Conservation (phyloP, 53 echinoderm and acorn worm genomes). For the Apostichopus leukothele region DNA sequence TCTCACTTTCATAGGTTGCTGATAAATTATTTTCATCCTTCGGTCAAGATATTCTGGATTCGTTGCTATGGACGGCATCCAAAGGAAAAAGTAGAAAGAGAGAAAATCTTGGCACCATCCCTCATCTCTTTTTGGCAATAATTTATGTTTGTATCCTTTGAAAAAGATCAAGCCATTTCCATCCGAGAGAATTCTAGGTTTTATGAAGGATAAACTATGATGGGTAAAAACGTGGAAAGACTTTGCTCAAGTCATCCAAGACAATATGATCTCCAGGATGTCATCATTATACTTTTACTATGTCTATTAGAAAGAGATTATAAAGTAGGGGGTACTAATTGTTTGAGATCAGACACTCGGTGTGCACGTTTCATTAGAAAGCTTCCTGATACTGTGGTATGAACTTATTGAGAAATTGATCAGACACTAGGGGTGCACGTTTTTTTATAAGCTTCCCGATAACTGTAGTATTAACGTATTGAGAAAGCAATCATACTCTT, state of each 20-base stretch:
- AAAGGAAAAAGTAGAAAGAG: conserved; percentile 75
- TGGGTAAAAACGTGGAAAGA: neutral
- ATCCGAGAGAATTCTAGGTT: neutral
- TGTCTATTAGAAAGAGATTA: neutral
- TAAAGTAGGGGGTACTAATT: no score
- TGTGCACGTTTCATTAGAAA: no score
- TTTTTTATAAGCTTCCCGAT: no score
- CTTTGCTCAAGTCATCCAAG: no score
- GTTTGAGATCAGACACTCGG: no score
- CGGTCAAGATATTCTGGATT: conserved; percentile 98
- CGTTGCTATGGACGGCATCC: conserved; percentile 97
- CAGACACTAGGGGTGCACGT: no score
- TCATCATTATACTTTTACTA: neutral
- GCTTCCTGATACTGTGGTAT: no score
- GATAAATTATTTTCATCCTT: conserved; percentile 96
- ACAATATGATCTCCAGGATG: no score
- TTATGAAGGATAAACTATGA: neutral
- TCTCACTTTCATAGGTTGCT: conserved; percentile 66
- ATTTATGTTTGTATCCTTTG: conserved; percentile 99
- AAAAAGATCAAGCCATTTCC: neutral
- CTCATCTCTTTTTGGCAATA: conserved; percentile 85
- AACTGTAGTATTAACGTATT: no score
- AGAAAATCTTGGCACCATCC: conserved; percentile 90
- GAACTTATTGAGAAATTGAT: no score
- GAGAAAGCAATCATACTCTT: no score